Evolutionary conservation across 1,140 invertebrate genomes (phyloP), one percentile per base, ranked within the genome.

Genomic region (Potamilus streckersoni): DNA sequence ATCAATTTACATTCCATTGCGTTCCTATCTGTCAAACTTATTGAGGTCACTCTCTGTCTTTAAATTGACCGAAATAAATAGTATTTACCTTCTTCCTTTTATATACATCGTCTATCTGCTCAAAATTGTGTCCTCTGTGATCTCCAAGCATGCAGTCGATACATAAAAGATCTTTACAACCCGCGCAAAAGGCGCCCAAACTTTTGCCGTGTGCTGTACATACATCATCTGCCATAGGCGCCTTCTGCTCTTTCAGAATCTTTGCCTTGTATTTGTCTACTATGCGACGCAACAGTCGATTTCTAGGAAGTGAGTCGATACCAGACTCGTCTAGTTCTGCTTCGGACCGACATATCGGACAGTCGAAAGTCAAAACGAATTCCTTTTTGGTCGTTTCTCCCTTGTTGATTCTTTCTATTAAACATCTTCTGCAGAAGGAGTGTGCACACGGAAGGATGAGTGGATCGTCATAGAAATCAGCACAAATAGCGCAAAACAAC

Each of bases 91-190:
- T 60, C 65, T 49, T n/a, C 38, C 65, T 64, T 27, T 56, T 17
- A 61, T 64, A 72, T 2, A 72, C 55, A 64, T 72, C 70, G 14
- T 72, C 61, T 8, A 72, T 49, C 23, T 61, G 65, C n/a, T 72
- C 70, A 62, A 72, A 56, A 19, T 61, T 38, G 65, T 72, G 70
- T 65, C 70, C 70, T 57, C n/a, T 31, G 70, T 72, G 70, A 11
- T 72, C 70, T 27, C 70, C 70, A 15, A 65, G 27, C 16, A 72
- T n/a, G 58, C 70, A 72, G 38, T 72, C 70, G 58, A 72, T 72
- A 27, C 70, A 72, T 8, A 72, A 19, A 57, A 57, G 27, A 16
- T 72, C 70, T 55, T n/a, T 17, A 23, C 70, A 72, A 23, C 19
- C 38, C 23, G n/a, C 61, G n/a, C 70, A 72, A 27, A 72, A 72